Conservation (phyloP, 2,113 vertebrate species). For the Hypomesus transpacificus region DNA sequence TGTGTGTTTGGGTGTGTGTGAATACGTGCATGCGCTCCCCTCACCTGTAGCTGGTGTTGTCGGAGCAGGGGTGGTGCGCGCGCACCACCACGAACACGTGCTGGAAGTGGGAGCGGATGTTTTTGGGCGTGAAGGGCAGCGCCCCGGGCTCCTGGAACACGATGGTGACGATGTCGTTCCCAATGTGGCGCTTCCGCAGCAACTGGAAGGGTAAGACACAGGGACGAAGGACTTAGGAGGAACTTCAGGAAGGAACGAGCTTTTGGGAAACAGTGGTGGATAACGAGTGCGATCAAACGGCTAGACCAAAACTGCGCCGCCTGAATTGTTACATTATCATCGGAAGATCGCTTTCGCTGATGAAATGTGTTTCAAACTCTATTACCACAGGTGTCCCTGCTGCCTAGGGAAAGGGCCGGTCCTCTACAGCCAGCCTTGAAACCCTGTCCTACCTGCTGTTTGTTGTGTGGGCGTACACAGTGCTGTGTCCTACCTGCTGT, state of each 20-base stretch:
- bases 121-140: slow-evolving; percentile 95
- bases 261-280: background rate
- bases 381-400: too few species aligned
- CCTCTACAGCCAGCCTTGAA: too few species aligned
- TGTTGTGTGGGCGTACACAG: background rate
- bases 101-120: slow-evolving; percentile 97
- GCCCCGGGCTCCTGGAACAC: slow-evolving; percentile 98
- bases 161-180: slow-evolving; percentile 96
- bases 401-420: too few species aligned
- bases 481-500: slow-evolving; percentile 83
- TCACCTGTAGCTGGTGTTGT: slow-evolving; percentile 93
- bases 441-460: background rate
- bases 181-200: slow-evolving; percentile 93
- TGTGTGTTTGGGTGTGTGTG: background rate
- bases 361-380: too few species aligned
- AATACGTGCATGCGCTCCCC: slow-evolving; percentile 1
- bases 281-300: too few species aligned
- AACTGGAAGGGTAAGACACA: background rate
- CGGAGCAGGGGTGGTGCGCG: slow-evolving; percentile 85
- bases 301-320: too few species aligned
- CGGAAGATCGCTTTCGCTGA: too few species aligned
- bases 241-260: background rate
- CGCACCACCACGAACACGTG: slow-evolving; percentile 93
- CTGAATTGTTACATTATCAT: too few species aligned
- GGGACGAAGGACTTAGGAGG: background rate